Evolutionary conservation across 2,797 vertebrate genomes (phyloP), one percentile per base, ranked within the genome.

Genomic region (Lophius americanus): DNA sequence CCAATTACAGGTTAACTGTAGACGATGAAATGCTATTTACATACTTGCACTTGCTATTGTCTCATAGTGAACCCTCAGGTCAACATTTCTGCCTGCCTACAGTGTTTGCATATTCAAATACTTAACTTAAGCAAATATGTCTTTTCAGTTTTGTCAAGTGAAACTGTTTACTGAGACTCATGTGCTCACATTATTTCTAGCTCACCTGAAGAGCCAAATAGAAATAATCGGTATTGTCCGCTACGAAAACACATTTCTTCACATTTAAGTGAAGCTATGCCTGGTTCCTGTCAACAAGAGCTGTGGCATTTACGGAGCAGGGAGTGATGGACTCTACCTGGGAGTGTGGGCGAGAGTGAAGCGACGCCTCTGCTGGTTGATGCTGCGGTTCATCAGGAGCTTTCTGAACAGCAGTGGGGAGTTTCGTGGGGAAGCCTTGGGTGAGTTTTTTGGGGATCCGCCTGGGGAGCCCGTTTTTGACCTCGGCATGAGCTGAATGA

Each of bases 351-450:
- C 93, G 82, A 94, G 77, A 2, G 93, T 94, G 88, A 94, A 94
- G 61, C 93, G 94, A 13, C 93, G 94, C 68, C 96, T 91, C 93
- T 95, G 96, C 64, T 95, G 92, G 57, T 94, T 92, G 85, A 95
- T 94, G 88, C 95, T 95, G 72, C 94, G 94, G 82, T 93, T 96
- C 93, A 94, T 91, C 88, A 94, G 82, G 73, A 96, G 89, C 86
- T 94, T 96, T 67, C 94, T 90, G 91, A 96, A 95, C 85, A 96
- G 92, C 73, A 95, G 71, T 0, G 94, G 95, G 4, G 95, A 97
- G 82, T 94, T 90, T 43, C 92, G 79, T 0, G 95, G 95, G 5
- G 94, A 95, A 5, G 90, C 87, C 66, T 78, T 88, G 2, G 93
- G 93, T 1, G 94, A 93, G 60, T 71, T 83, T 75, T 68, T 90